phyloP scores from a whole-genome alignment of 1,140 invertebrate genomes.

The Lysiphlebus fabarum region DNA sequence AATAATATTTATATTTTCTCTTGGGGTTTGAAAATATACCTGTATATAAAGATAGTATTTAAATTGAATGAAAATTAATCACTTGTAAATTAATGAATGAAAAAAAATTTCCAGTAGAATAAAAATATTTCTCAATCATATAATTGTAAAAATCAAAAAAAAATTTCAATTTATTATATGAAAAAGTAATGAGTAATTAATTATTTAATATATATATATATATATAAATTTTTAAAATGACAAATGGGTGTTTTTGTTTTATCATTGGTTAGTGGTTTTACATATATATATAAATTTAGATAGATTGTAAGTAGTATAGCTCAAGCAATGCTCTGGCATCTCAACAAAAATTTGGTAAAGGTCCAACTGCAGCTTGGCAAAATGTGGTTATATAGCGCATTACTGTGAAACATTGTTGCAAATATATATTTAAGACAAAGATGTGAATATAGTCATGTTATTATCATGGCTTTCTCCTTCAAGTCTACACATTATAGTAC shows the following conservation, averaged over 20 bases:
- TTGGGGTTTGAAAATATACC: too few relatives aligned
- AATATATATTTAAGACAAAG: background rate
- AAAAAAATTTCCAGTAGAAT: too few relatives aligned
- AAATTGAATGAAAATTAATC: too few relatives aligned
- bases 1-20: too few relatives aligned
- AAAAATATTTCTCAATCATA: too few relatives aligned
- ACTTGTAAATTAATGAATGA: too few relatives aligned
- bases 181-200: background rate
- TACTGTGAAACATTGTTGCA: constrained; percentile 19
- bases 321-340: constrained; percentile 1
- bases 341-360: constrained; percentile 41
- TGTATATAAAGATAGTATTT: too few relatives aligned
- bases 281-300: too few relatives aligned
- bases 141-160: too few relatives aligned
- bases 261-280: constrained; percentile 19
- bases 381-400: background rate
- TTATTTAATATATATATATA: constrained; percentile 9
- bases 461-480: constrained; percentile 15
- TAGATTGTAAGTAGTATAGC: background rate
- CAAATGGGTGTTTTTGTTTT: constrained; percentile 22
- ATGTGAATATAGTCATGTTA: background rate
- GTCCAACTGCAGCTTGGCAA: constrained; percentile 36
- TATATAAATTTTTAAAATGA: constrained; percentile 16
- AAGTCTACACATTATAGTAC: constrained; percentile 39
- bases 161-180: too few relatives aligned